Evolutionary conservation across 2,888 invertebrate species (phyloP).

Genomic region (Xylocampa areola): DNA sequence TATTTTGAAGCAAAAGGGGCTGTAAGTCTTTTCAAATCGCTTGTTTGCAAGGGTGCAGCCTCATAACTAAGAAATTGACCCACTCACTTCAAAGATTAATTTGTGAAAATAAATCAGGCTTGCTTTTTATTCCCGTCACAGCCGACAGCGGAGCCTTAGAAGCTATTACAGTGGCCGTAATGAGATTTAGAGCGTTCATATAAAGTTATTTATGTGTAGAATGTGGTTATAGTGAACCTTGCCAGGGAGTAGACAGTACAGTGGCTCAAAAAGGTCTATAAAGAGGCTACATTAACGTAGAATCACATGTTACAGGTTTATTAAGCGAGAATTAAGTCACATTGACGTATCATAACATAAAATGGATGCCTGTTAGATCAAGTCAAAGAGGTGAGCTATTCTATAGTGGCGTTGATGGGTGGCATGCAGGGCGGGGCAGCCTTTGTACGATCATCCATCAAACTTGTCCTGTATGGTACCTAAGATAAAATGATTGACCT

Average conservation of each 20-base stretch:
- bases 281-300: constrained; percentile 46
- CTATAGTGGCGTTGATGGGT: constrained; percentile 36
- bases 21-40: constrained; percentile 51
- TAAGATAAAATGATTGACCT: constrained; percentile 55
- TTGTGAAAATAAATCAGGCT: constrained; percentile 82
- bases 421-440: constrained; percentile 32
- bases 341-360: constrained; percentile 45
- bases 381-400: constrained; percentile 42
- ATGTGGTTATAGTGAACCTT: constrained; percentile 70
- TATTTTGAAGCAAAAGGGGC: constrained; percentile 55
- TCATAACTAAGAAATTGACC: constrained; percentile 25
- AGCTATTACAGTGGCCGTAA: constrained; percentile 86
- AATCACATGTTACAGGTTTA: constrained; percentile 40
- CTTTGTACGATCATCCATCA: constrained; percentile 49
- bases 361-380: constrained; percentile 34
- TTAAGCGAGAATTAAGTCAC: constrained; percentile 39
- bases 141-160: constrained; percentile 82
- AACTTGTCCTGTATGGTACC: constrained; percentile 44
- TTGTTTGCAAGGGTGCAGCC: constrained; percentile 43
- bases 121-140: constrained; percentile 87
- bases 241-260: constrained; percentile 38
- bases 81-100: constrained; percentile 64
- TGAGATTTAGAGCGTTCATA: constrained; percentile 88
- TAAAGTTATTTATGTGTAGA: constrained; percentile 86
- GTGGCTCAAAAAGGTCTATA: constrained; percentile 35